Percentiles rank a stretch among this genome's conserved stretches.
These are phyloP conservation scores for Andrena bucephala DNA, from an alignment of 2,888 invertebrate species.

Conservation along the genomic window DNA sequence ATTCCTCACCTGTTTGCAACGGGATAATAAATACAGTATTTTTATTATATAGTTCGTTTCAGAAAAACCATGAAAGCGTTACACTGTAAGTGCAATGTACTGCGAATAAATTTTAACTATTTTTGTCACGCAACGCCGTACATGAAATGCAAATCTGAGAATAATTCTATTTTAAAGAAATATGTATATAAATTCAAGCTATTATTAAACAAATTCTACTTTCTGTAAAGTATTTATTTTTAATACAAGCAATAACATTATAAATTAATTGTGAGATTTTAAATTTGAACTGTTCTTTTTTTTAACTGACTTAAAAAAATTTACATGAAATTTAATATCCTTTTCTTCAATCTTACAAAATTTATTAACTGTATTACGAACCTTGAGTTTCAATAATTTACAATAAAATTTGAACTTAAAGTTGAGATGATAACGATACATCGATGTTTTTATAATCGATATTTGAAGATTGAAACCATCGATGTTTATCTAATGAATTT, in stretches of 20 bases:
- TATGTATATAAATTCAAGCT: background rate
- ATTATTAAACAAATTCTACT: background rate
- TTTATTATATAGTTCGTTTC: background rate
- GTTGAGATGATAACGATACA: too few relatives aligned
- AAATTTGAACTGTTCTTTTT: too few relatives aligned
- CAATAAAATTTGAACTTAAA: too few relatives aligned
- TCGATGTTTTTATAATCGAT: too few relatives aligned
- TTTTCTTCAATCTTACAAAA: too few relatives aligned
- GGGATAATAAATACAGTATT: background rate
- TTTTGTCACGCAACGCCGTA: background rate
- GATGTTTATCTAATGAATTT: too few relatives aligned
- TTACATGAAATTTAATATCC: too few relatives aligned
- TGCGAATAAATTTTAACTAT: background rate
- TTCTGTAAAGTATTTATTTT: background rate
- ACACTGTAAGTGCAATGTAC: background rate
- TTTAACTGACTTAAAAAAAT: too few relatives aligned
- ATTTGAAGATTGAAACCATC: too few relatives aligned
- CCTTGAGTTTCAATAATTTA: too few relatives aligned
- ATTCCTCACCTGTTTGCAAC: conserved; percentile 42
- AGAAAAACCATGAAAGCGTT: background rate
- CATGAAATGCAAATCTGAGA: background rate
- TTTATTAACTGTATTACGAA: too few relatives aligned
- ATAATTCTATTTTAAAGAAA: background rate
- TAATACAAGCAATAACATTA: background rate
- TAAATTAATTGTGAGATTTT: too few relatives aligned